Base-by-base conservation (phyloP, 1,140 invertebrate genomes). In the Carposina sasakii region DNA sequence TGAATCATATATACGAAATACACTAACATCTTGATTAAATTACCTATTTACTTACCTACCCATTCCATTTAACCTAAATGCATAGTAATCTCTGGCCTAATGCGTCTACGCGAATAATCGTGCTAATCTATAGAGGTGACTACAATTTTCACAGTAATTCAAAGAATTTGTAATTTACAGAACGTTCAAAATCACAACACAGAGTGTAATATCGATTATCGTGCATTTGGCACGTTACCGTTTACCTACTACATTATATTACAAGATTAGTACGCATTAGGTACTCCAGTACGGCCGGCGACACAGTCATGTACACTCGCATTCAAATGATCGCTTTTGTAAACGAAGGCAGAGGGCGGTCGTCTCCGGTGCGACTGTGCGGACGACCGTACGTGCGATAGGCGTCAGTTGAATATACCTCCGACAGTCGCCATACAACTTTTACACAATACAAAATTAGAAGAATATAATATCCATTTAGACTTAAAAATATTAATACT, bases 111-210 rank as follows among this genome's bases (percentile, higher is more conserved):
- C 76, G 76, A 81, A 83, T 74, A 83, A 83, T 79, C 78, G 77
- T 79, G 76, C 79, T 83, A 83, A 73, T 83, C 79, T 83, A 81
- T 72, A 76, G 73, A 81, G 65, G 67, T 75, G 71, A 75, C 77
- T 81, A 84, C 77, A 73, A 71, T 68, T 75, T 65, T 79, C 63
- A 71, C 73, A 78, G 60, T 77, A 74, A 72, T 76, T 76, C 52
- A 81, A 81, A 81, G 77, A 81, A 53, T 71, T 77, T 65, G 70
- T 84, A 81, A 71, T 81, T 71, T 84, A 84, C 81, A 84, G 81
- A 83, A 81, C 74, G 64, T 78, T 81, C 74, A 81, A 81, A 81
- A 81, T 84, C 81, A 84, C 81, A 84, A 84, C 81, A 84, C 81
- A 84, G 81, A 84, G 81, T 84, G 81, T 81, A 81, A 81, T 81